Evolutionary conservation across 2,797 vertebrate species (phyloP).

Genomic region (Pseudochirops corinnae): DNA sequence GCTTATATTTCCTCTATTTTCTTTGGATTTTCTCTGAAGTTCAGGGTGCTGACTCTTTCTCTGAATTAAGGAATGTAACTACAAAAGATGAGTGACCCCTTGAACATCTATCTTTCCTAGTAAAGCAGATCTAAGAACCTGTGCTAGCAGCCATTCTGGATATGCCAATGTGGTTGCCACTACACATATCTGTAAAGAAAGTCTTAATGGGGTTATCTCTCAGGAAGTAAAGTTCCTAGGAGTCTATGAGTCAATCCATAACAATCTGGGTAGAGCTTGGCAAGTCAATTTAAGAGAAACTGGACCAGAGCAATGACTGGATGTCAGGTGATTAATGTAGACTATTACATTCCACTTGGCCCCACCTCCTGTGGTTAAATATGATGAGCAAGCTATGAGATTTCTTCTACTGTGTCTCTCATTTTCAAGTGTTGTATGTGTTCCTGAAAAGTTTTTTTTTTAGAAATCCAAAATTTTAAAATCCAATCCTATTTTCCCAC

Average conservation of each 20-base stretch:
- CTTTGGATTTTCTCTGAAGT: no score
- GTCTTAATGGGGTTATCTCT: not conserved
- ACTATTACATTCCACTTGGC: not conserved
- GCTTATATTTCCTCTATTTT: no score
- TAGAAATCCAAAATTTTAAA: slow-evolving; percentile 19
- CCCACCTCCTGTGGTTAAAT: not conserved
- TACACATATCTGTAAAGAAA: not conserved
- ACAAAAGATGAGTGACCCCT: no score
- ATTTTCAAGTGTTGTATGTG: not conserved
- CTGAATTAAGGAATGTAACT: no score
- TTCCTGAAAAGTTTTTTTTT: not conserved
- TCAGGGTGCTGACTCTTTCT: no score
- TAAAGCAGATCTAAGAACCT: no score
- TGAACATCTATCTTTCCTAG: no score
- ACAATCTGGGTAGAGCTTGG: not conserved
- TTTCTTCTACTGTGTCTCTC: not conserved
- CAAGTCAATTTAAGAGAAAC: not conserved
- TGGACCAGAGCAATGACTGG: not conserved
- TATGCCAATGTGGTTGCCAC: no score
- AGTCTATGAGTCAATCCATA: not conserved
- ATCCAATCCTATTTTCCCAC: not conserved
- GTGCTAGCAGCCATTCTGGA: no score
- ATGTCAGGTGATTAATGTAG: not conserved
- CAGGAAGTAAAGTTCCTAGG: not conserved
- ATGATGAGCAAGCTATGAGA: not conserved